A percentile compares a stretch with the other conserved stretches of the same genome.
These are phyloP conservation scores for Erpobdella octoculata DNA, from an alignment of 2,888 invertebrate genomes.

Conservation along the genomic window DNA sequence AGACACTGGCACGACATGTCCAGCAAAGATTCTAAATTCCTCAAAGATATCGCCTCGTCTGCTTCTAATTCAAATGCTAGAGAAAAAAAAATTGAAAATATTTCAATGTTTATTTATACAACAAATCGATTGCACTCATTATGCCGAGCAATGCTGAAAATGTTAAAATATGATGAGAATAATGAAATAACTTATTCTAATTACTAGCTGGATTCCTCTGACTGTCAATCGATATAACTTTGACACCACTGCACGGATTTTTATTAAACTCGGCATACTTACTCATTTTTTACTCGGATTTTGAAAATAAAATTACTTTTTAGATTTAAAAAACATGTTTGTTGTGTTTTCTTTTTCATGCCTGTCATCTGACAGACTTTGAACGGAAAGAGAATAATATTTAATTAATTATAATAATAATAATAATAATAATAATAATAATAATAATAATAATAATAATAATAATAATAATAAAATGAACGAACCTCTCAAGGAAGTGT, in stretches of 20 bases:
- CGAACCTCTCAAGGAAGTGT: neutral
- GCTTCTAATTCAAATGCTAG: slow-evolving; percentile 40
- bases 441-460: neutral
- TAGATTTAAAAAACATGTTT: too few relatives aligned
- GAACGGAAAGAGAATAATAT: too few relatives aligned
- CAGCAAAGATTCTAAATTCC: slow-evolving; percentile 50
- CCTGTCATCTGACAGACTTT: too few relatives aligned
- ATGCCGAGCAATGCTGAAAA: neutral
- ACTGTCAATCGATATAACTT: too few relatives aligned
- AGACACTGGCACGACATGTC: slow-evolving; percentile 78
- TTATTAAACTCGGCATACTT: too few relatives aligned
- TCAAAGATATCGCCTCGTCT: slow-evolving; percentile 51
- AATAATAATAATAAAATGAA: neutral
- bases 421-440: neutral
- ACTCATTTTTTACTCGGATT: too few relatives aligned
- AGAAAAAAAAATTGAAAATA: neutral
- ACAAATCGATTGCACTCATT: neutral
- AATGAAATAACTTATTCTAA: neutral
- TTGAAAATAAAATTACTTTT: too few relatives aligned
- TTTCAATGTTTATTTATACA: neutral
- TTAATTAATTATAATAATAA: too few relatives aligned
- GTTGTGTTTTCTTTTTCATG: too few relatives aligned
- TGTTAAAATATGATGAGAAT: neutral
- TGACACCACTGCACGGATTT: too few relatives aligned
- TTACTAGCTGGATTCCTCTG: too few relatives aligned